These are phyloP conservation scores for Nothura maculosa DNA, from an alignment of 2,797 vertebrate genomes.

Conservation along the genomic window DNA sequence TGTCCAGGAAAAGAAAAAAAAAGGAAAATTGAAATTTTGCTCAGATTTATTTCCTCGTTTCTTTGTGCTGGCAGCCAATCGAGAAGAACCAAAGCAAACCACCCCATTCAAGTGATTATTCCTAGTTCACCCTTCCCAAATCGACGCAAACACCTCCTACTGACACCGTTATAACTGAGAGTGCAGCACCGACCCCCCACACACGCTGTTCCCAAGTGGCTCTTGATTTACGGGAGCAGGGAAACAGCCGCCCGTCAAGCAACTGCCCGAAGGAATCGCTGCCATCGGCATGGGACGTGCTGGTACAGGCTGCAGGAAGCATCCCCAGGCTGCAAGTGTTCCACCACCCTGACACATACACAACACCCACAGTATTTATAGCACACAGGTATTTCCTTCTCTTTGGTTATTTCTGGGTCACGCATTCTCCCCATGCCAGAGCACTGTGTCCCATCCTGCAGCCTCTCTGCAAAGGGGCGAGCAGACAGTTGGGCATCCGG, in stretches of 20 bases:
- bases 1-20: background rate
- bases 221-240: background rate
- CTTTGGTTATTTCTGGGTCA: background rate
- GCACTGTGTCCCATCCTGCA: background rate
- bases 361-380: background rate
- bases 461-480: background rate
- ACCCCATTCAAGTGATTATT: constrained; percentile 33
- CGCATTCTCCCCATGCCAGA: background rate
- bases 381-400: background rate
- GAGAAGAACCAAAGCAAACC: constrained; percentile 11
- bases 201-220: background rate
- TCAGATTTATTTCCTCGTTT: background rate
- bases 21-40: background rate
- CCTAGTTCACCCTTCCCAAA: background rate
- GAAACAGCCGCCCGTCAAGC: background rate
- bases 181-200: background rate
- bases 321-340: background rate
- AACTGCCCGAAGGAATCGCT: rapidly evolving
- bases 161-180: background rate
- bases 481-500: background rate
- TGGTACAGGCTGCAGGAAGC: background rate
- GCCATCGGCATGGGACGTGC: background rate
- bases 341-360: background rate
- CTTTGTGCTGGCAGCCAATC: constrained; percentile 22
- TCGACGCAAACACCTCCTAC: background rate